Conservation (phyloP, 2,113 vertebrate species). For the Lepus europaeus region DNA sequence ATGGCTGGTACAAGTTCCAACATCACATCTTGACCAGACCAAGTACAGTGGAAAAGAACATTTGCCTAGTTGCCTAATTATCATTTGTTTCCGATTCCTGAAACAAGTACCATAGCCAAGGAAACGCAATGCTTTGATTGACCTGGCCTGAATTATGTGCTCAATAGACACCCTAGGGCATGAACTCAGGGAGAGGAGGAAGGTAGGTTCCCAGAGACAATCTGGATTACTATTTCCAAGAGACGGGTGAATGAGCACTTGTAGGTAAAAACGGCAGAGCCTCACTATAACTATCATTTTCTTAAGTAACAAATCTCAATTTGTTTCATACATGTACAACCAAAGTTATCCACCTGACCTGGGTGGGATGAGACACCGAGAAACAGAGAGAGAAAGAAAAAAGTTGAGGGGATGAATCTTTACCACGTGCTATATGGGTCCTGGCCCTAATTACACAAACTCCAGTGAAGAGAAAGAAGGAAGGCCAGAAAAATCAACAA, state of each 20-base stretch:
- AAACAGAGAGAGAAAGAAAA: neutral
- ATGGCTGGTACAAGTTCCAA: neutral
- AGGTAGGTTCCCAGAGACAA: neutral
- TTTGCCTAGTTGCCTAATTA: neutral
- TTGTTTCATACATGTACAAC: neutral
- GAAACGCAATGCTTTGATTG: neutral
- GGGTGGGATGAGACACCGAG: neutral
- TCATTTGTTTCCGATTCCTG: neutral
- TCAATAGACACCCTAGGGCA: neutral
- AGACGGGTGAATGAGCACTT: neutral
- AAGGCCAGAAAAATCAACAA: neutral
- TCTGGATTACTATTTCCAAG: neutral
- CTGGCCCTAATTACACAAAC: neutral
- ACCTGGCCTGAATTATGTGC: neutral
- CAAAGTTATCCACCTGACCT: neutral
- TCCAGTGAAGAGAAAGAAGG: neutral
- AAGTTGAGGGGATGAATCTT: neutral
- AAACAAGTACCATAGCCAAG: neutral
- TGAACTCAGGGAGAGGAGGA: neutral
- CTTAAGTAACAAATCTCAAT: constrained; percentile 16
- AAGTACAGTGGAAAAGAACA: neutral
- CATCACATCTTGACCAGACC: neutral
- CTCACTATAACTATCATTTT: neutral
- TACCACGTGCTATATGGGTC: too few relatives aligned
- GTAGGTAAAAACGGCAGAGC: neutral